Base-by-base conservation (phyloP, 2,888 invertebrate species). In the Phasia obesa region DNA sequence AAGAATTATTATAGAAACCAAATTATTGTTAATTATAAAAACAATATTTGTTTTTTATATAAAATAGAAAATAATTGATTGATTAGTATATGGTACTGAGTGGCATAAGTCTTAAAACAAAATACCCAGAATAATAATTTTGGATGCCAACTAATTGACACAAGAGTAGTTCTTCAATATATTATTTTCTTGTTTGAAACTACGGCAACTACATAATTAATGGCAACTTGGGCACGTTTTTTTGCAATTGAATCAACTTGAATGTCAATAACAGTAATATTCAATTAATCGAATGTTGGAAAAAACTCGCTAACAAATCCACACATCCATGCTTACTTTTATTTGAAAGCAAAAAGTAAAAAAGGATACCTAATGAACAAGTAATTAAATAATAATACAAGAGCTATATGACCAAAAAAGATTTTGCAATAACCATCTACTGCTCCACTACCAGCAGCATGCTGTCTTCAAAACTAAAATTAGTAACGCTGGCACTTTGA, bases 191-290 rank as follows among this genome's bases (percentile, higher is more conserved):
- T 62, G 55, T 25, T 67, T n/a, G n/a, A 53, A 21, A 15, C 31
- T 44, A 31, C 53, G 17, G n/a, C 4, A 60, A 53, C 59, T 71
- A 64, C 15, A 59, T 35, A 64, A 65, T 70, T 35, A 62, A 81
- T 67, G 21, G 38, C 57, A 73, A 79, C 84, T 84, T 78, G 78
- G 75, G 51, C 84, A 84, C 85, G 84, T 84, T 84, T 64, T 70
- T 25, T 23, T 53, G 53, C 69, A 81, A 79, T 79, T 80, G 79
- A 84, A 84, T 75, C 75, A 80, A 71, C 81, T 84, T 77, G 77
- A 82, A 83, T 83, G 85, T 84, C 85, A 85, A 83, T 84, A 83
- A 83, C 85, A 85, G 76, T 51, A 67, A 59, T 53, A 84, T 80
- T 80, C 78, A 85, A 84, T 84, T 84, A 84, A 81, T 80, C 59